phyloP scores from a whole-genome alignment of 2,888 invertebrate species.

The Macrosoma leucophasiata region DNA sequence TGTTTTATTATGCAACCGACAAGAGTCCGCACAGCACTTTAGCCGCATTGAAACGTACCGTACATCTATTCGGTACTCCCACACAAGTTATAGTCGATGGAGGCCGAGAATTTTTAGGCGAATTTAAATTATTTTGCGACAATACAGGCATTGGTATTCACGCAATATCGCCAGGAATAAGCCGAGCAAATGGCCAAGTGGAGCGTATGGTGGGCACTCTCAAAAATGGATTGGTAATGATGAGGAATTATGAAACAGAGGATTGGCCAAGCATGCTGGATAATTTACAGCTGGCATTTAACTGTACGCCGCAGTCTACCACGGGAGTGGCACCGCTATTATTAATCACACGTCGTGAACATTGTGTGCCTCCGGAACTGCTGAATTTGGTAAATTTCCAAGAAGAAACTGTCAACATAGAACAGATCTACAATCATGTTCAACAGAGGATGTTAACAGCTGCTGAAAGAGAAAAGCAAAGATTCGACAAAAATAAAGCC shows the following conservation, averaged over 20 bases:
- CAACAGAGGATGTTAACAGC: constrained; percentile 18
- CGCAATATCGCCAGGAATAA: no score
- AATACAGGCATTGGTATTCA: no score
- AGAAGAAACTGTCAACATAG: constrained; percentile 14
- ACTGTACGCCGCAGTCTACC: constrained; percentile 18
- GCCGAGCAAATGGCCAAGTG: no score
- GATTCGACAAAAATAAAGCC: constrained; percentile 19
- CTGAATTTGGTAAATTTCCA: constrained; percentile 19
- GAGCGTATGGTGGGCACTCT: no score
- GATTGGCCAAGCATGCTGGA: constrained; percentile 21
- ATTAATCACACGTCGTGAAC: no score
- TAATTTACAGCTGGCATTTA: constrained; percentile 20
- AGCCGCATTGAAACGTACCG: background rate
- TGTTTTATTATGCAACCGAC: no score
- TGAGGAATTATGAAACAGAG: constrained; percentile 20
- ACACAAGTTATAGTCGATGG: no score
- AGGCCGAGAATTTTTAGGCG: no score
- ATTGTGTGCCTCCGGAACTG: constrained; percentile 8
- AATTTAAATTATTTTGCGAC: no score
- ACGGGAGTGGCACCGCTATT: constrained; percentile 2
- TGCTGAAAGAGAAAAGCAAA: constrained; percentile 15
- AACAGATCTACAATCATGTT: constrained; percentile 16
- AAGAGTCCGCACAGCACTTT: no score
- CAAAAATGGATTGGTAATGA: no score
- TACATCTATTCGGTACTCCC: no score